phyloP scores from a whole-genome alignment of 2,113 vertebrate genomes.

The Sakesphorus luctuosus region DNA sequence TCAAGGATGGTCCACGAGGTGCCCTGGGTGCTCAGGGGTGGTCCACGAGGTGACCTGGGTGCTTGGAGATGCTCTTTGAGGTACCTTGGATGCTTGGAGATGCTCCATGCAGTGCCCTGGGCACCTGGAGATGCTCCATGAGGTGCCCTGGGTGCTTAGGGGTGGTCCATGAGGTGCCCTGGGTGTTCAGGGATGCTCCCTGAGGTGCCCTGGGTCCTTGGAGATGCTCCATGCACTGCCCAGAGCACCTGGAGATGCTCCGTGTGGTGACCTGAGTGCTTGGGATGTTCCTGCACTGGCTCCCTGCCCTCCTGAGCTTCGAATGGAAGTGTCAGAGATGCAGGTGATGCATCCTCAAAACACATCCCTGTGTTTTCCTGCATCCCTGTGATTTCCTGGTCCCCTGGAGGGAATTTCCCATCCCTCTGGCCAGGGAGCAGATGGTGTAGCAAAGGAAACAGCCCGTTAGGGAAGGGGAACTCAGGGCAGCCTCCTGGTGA shows the following conservation, averaged over 20 bases:
- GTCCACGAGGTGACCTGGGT: no score
- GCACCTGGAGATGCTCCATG: background rate
- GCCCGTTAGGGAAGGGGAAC: background rate
- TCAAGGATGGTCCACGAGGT: no score
- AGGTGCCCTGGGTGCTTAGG: background rate
- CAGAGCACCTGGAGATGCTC: background rate
- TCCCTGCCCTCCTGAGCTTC: background rate
- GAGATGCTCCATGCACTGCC: background rate
- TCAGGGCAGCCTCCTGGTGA: background rate
- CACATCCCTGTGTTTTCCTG: fast-evolving
- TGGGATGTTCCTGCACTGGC: background rate
- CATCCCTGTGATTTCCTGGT: fast-evolving
- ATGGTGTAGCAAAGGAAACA: fast-evolving
- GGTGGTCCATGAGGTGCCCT: background rate
- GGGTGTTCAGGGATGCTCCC: background rate
- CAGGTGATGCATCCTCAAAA: fast-evolving
- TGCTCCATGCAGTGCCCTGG: no score
- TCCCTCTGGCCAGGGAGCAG: fast-evolving
- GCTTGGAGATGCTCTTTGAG: no score
- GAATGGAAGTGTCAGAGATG: fast-evolving
- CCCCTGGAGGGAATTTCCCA: fast-evolving
- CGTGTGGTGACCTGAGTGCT: background rate
- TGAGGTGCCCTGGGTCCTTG: background rate
- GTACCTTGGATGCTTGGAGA: no score
- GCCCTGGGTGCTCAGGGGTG: fast-evolving